Base-by-base conservation (phyloP, 2,113 vertebrate species). In the Rhinolophus sinicus region DNA sequence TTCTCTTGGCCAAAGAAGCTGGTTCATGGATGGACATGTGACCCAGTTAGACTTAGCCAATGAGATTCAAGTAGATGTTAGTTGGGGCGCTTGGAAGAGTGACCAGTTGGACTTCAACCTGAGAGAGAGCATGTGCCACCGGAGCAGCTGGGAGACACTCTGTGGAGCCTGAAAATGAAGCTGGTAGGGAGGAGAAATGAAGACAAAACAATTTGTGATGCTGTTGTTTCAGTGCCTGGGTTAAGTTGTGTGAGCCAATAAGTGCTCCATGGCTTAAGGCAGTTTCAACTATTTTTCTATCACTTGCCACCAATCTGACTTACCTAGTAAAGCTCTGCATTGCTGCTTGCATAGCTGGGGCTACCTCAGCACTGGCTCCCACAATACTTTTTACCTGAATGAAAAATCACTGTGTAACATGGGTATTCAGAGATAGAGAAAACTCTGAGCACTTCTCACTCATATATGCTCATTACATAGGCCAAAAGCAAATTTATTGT, bases 281-380 rank as follows among this genome's bases (percentile, higher is more conserved):
- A 87, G 5, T 92, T 88, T 60, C 3, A 69, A 58, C 72, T 95
- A 11, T 78, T 87, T 84, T 97, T 78, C 84, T 95, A 44, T 90
- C 81, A 44, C 87, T 81, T 85, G 60, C 13, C 60, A 52, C 33
- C 28, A 62, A 2, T 75, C 30, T 94, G 90, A 88, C 13, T 52
- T 76, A 85, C 30, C 13, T 52, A 67, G 75, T 40, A 82, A 94
- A 93, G 26, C 28, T 15, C 35, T 30, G 33, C 40, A 40, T 72
- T 64, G 19, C n/a, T 88, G 52, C 1, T 89, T 60, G 30, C 75
- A 38, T 67, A 73, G 85, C n/a, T 80, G 78, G 47, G 52, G 11
- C 38, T 80, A 52, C 15, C 35, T 10, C 6, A 72, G 62, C 52
- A 58, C 65, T 65, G 35, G 60, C 21, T 56, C 21, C 47, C 22